Evolutionary conservation across 2,888 invertebrate species (phyloP), one percentile per base, ranked within the genome.

Genomic region (Germaria angustata): DNA sequence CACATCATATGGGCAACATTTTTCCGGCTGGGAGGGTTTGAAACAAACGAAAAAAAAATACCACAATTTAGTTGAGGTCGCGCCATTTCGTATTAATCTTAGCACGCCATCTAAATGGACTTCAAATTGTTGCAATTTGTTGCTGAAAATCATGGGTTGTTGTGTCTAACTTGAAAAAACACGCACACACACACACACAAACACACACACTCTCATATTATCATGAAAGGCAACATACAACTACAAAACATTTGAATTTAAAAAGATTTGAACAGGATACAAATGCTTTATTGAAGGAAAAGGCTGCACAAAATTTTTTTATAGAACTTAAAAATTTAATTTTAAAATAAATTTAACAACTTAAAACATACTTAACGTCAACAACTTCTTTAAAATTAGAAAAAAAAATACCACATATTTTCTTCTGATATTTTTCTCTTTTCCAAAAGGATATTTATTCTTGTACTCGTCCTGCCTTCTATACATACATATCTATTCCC

Each of bases 61-160:
- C 73, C 78, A 75, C 78, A 82, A 73, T 82, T 82, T 78, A 82
- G 81, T 78, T 82, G 81, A 82, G 81, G 81, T 82, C 78, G 81
- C 78, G 75, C 81, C 81, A 63, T 82, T 82, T 82, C 78, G 57
- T 82, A 85, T 85, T 84, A 85, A 85, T 85, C 86, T 80, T 77
- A 44, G 78, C 86, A 86, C 85, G 86, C 84, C 85, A 86, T 85
- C 85, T 85, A 84, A 85, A 85, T 84, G 81, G 81, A 85, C 84
- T 84, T 77, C 69, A 85, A 86, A 85, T 85, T 84, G 81, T 85
- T 71, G 84, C 85, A 85, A 86, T 86, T 85, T 85, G 85, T 86
- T 75, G 75, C 36, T 75, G 15, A 9, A 2, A 20, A 63, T 46
- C 3, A 11, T 22, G 44, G 17, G 49, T 22, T 61, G 41, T 32